Evolutionary conservation across 2,888 invertebrate species (phyloP).

Genomic region (Laothoe populi): DNA sequence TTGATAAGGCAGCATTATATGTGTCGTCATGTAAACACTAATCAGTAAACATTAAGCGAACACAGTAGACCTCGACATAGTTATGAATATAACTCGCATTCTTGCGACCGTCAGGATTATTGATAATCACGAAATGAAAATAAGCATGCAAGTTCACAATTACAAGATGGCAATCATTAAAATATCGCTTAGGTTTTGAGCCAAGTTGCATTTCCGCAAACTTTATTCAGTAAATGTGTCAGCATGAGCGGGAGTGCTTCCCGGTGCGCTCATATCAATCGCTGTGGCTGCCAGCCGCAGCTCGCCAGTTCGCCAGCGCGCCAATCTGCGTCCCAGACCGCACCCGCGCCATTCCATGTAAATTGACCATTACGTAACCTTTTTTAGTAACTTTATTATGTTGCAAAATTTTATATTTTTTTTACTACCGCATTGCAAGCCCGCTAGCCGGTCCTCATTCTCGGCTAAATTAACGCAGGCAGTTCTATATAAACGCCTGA

Average conservation of each 20-base stretch:
- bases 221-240: slow-evolving; percentile 1
- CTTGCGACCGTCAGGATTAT: not conserved
- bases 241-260: not conserved
- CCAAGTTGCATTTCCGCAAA: slow-evolving; percentile 13
- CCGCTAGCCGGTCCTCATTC: not conserved
- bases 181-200: slow-evolving; percentile 5
- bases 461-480: not conserved
- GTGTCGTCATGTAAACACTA: slow-evolving; percentile 1
- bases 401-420: not conserved
- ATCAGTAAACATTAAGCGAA: not conserved
- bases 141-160: not conserved
- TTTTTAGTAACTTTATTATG: slow-evolving; percentile 15
- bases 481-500: slow-evolving; percentile 29
- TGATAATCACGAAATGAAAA: not conserved
- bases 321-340: not conserved
- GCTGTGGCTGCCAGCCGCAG: not conserved
- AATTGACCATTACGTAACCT: slow-evolving; percentile 8
- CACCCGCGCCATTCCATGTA: slow-evolving; percentile 7
- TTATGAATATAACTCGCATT: not conserved
- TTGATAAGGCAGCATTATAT: slow-evolving; percentile 3
- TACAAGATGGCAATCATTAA: slow-evolving; percentile 18
- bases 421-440: not conserved
- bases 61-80: not conserved
- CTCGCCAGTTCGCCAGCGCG: not conserved
- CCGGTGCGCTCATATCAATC: too few relatives aligned